Evolutionary conservation across 2,888 invertebrate genomes (phyloP).

Genomic region (Oxycera nigricornis): DNA sequence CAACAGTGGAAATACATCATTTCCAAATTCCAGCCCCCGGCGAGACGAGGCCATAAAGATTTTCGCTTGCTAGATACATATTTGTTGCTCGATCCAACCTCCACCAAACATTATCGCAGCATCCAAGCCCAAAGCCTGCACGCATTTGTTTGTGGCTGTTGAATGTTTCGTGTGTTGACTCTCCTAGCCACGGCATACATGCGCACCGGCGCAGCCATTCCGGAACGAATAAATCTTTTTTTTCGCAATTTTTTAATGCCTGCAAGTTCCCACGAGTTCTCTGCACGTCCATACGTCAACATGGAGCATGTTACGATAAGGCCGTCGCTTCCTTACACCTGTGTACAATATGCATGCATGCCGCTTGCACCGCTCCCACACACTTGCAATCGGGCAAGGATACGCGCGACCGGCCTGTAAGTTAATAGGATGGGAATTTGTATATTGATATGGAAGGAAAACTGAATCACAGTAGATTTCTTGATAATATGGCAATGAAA

Average conservation of each 20-base stretch:
- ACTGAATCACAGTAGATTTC: slow-evolving; percentile 51
- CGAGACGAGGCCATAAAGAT: slow-evolving; percentile 12
- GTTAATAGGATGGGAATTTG: slow-evolving; percentile 49
- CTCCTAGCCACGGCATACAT: not conserved
- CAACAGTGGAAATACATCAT: slow-evolving; percentile 44
- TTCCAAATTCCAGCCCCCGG: slow-evolving; percentile 31
- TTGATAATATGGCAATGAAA: slow-evolving; percentile 53
- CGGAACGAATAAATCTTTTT: slow-evolving; percentile 10
- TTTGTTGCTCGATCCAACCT: slow-evolving; percentile 45
- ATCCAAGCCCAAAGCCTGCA: slow-evolving; percentile 11
- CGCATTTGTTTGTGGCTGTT: slow-evolving; percentile 31
- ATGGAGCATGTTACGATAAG: slow-evolving; percentile 28
- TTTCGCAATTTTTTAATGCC: slow-evolving; percentile 22
- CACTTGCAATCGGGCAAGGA: not conserved
- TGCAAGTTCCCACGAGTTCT: slow-evolving; percentile 34
- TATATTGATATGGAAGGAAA: slow-evolving; percentile 49
- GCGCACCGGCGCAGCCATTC: slow-evolving; percentile 32
- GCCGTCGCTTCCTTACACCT: slow-evolving; percentile 30
- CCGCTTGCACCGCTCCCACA: not conserved
- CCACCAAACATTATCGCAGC: slow-evolving; percentile 23
- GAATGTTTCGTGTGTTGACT: slow-evolving; percentile 5
- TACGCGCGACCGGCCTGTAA: too few relatives aligned
- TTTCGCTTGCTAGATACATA: slow-evolving; percentile 7
- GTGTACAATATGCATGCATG: slow-evolving; percentile 24
- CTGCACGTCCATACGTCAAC: slow-evolving; percentile 30